Evolutionary conservation across 2,797 vertebrate genomes (phyloP).

Genomic region (Brachymystax lenok): DNA sequence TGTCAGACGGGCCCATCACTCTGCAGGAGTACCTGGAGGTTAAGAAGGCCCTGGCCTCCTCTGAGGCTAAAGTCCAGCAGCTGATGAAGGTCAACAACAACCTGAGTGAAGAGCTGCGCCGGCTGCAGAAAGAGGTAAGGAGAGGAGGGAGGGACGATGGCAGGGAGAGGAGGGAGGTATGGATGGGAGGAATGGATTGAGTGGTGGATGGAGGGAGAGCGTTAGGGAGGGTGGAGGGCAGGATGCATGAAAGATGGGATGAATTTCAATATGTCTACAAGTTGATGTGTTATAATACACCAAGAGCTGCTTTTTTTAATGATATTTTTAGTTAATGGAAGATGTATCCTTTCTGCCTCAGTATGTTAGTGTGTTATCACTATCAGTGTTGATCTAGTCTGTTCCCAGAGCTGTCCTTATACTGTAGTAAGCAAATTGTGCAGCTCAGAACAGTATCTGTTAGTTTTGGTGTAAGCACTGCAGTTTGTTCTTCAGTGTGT

Average conservation of each 20-base stretch:
- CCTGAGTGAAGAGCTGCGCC: conserved; percentile 91
- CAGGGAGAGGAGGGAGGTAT: too few species aligned
- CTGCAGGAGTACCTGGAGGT: conserved; percentile 98
- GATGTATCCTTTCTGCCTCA: conserved; percentile 18
- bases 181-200: background rate
- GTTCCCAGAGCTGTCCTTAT: background rate
- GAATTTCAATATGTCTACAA: conserved; percentile 24
- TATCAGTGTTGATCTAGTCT: conserved; percentile 1
- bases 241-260: background rate
- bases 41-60: conserved; percentile 94
- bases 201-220: background rate
- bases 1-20: conserved; percentile 94
- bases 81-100: conserved; percentile 99
- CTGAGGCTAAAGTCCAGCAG: conserved; percentile 96
- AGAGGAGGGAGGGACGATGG: too few species aligned
- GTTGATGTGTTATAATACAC: conserved; percentile 25
- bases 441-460: too few species aligned
- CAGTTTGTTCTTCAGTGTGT: background rate
- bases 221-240: background rate
- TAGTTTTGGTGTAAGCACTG: background rate
- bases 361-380: background rate
- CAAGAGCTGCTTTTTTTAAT: background rate
- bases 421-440: background rate
- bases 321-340: background rate
- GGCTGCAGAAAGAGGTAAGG: conserved; percentile 92